phyloP scores from a whole-genome alignment of 2,113 vertebrate species.

The Gallinago jamesoni region DNA sequence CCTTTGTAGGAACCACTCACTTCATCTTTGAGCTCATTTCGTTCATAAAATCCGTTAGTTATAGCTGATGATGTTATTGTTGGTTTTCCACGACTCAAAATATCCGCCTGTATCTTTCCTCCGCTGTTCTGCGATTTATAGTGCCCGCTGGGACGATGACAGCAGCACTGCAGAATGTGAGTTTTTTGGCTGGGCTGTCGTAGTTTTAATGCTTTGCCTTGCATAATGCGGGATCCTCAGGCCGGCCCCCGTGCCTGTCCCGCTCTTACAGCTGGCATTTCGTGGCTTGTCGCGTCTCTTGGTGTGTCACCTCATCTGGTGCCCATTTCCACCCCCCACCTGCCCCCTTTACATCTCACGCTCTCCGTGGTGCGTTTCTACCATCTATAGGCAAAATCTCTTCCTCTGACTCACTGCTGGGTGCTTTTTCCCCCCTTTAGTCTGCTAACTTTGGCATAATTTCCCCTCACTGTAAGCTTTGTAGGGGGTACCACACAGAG shows the following conservation, averaged over 20 bases:
- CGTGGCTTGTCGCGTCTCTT: fast-evolving
- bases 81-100: not conserved
- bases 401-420: not conserved
- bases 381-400: constrained; percentile 52
- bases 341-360: not conserved
- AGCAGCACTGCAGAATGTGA: constrained; percentile 15
- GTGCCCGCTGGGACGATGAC: not conserved
- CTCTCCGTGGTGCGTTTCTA: fast-evolving
- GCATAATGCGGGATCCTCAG: not conserved
- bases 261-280: not conserved
- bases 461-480: not conserved
- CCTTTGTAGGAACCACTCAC: not conserved
- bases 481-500: not conserved
- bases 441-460: not conserved
- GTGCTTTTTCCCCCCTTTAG: not conserved
- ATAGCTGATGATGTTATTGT: not conserved
- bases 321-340: not conserved
- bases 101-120: not conserved
- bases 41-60: not conserved
- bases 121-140: not conserved
- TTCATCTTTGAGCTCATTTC: not conserved
- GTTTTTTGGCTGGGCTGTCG: not conserved
- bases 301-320: not conserved
- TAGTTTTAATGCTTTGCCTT: not conserved
- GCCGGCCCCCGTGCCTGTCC: not conserved